Conservation (phyloP, 2,797 vertebrate species). For the Nannoperca australis region DNA sequence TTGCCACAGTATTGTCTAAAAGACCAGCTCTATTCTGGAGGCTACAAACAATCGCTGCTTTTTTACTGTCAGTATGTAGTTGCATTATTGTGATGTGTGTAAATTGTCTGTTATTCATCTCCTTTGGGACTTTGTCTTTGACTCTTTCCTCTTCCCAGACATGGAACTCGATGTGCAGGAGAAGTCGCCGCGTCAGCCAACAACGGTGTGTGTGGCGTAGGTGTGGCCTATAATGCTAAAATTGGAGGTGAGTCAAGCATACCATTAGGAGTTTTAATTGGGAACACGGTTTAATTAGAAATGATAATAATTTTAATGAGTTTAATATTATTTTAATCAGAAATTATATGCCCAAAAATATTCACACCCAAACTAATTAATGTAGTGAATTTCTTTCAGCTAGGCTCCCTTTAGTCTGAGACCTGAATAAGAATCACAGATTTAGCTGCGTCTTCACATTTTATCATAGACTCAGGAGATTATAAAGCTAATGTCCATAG, state of each 20-base stretch:
- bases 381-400: constrained; percentile 5
- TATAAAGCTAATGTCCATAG: constrained; percentile 23
- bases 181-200: constrained; percentile 95
- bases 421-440: constrained; percentile 1
- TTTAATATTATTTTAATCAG: constrained; percentile 26
- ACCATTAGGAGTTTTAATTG: not conserved
- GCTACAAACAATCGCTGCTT: constrained; percentile 15
- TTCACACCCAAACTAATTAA: constrained; percentile 19
- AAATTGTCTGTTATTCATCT: not conserved
- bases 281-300: constrained; percentile 3
- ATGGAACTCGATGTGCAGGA: constrained; percentile 96
- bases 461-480: constrained; percentile 9
- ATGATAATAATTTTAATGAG: constrained; percentile 25
- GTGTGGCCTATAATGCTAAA: constrained; percentile 94
- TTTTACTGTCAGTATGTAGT: constrained; percentile 7
- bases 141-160: constrained; percentile 80
- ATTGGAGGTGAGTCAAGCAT: constrained; percentile 87
- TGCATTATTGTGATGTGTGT: constrained; percentile 9
- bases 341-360: constrained; percentile 23
- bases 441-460: constrained; percentile 21
- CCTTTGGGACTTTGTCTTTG: constrained; percentile 7
- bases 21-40: constrained; percentile 7
- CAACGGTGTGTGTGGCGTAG: constrained; percentile 95
- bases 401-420: not conserved
- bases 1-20: constrained; percentile 40